Evolutionary conservation across 2,113 vertebrate species (phyloP), one percentile per base, ranked within the genome.

Genomic region (Xiphias gladius): DNA sequence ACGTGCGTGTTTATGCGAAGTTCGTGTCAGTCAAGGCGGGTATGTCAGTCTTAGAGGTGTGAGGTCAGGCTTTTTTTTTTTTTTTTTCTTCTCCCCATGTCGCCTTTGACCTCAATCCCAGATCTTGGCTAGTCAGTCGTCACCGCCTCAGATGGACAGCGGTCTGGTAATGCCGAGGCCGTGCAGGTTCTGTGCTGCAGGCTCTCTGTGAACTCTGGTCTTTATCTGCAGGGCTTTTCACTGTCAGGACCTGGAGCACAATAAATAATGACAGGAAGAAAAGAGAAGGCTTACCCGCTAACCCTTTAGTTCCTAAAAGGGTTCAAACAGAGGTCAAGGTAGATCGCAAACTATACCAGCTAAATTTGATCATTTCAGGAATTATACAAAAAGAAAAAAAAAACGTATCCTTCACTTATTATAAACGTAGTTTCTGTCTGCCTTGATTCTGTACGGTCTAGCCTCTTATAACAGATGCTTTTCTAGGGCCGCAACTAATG

Each of bases 91-190:
- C 19, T 76, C 57, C 39, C n/a, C 55, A 24, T 24, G 39, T 83
- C 75, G 59, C 76, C 76, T 88, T 84, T 83, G 86, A 86, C 90
- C 92, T 92, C 64, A 80, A 88, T 91, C 81, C 67, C 41, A 24
- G 32, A 64, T 16, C 50, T 73, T 70, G 79, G 64, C 50, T 3
- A 57, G 73, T 41, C 24, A 1, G 22, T n/a, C 20, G 52, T 78
- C 63, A n/a, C 22, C 3, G 13, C 65, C 64, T 37, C 39, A 54
- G 72, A 76, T 30, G 50, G 88, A 81, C 80, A 69, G 76, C 19
- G 58, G 80, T 80, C 69, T n/a, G 52, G 73, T 73, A 35, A 66
- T 35, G 59, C 48, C 39, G 55, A 30, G 3, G 65, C 61, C 22
- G 28, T 20, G 73, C 82, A 81, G 20, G 72, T 86, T 78, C 62